Evolutionary conservation across 2,113 vertebrate species (phyloP), one percentile per base, ranked within the genome.

Genomic region (Nyctibius bracteatus): DNA sequence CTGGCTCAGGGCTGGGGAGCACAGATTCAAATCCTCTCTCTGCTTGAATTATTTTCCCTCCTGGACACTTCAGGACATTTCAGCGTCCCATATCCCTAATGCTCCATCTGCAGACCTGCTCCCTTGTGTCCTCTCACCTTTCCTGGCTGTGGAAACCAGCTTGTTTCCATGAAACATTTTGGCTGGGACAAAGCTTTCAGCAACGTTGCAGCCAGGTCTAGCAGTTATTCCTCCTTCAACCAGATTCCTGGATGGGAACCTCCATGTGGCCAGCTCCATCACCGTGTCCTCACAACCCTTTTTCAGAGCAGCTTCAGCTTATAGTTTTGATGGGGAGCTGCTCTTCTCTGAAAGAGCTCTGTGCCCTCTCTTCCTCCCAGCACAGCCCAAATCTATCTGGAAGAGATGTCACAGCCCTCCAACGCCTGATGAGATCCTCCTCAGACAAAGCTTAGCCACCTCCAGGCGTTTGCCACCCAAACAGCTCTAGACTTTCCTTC

Each of bases 51-150:
- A 73, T 80, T 95, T 91, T 80, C 62, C 37, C 47, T 77, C 28
- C 16, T 49, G 78, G 62, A 77, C 14, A 8, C 14, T 90, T 85
- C 62, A 95, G 78, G 62, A 77, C 14, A 8, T 12, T 90, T 85
- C 62, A 95, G 46, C 4, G 1, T 85, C 83, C 66, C 46, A 8
- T 52, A 70, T 54, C 78, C 81, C 41, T 46, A 41, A 73, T 54
- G 73, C 22, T 92, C 72, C 90, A 88, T 85, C 84, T 91, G 87
- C 84, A 97, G 91, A 43, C n/a, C 23, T 4, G 4, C 37, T 96
- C 84, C 67, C 93, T 68, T 7, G 83, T 81, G 91, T 94, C 68
- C 47, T 91, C 91, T 95, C 86, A 94, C 86, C 93, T 91, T 68
- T 75, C 74, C 75, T 68, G 87, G 89, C 84, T 94, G 84, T 92